Conservation (phyloP, 2,888 invertebrate species). For the Myathropa florea region DNA sequence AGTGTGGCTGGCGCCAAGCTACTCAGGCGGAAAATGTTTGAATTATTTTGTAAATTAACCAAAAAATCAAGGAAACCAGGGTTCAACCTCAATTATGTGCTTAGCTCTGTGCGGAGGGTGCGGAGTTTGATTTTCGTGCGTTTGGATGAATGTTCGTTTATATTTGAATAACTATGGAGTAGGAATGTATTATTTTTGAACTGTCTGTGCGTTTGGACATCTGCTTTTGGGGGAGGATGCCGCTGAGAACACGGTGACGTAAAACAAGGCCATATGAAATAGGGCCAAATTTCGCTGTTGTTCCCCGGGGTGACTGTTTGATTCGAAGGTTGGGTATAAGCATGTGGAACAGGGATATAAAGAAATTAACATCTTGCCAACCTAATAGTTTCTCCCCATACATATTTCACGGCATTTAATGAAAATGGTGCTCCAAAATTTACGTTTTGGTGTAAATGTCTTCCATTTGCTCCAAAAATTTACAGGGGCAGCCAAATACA, state of each 20-base stretch:
- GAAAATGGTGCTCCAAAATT: too few relatives aligned
- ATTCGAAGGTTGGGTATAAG: too few relatives aligned
- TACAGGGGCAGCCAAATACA: too few relatives aligned
- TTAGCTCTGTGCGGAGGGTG: not conserved
- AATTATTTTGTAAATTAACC: not conserved
- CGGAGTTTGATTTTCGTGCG: not conserved
- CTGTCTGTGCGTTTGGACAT: not conserved
- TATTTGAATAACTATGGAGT: not conserved
- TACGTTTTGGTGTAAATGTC: too few relatives aligned
- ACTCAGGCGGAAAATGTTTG: conserved; percentile 20
- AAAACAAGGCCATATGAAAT: too few relatives aligned
- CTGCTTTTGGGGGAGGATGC: not conserved
- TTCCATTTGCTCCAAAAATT: too few relatives aligned
- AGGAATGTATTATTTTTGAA: not conserved
- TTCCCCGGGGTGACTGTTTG: too few relatives aligned
- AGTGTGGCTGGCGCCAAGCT: conserved; percentile 50
- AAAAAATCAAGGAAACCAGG: not conserved
- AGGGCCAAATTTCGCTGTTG: too few relatives aligned
- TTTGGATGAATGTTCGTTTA: not conserved
- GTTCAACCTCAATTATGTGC: conserved; percentile 53
- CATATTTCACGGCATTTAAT: too few relatives aligned
- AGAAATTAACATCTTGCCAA: too few relatives aligned
- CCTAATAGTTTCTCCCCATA: too few relatives aligned
- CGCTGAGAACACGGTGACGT: not conserved
- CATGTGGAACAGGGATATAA: too few relatives aligned